Conservation (phyloP, 2,113 vertebrate species). For the Carlito syrichta region DNA sequence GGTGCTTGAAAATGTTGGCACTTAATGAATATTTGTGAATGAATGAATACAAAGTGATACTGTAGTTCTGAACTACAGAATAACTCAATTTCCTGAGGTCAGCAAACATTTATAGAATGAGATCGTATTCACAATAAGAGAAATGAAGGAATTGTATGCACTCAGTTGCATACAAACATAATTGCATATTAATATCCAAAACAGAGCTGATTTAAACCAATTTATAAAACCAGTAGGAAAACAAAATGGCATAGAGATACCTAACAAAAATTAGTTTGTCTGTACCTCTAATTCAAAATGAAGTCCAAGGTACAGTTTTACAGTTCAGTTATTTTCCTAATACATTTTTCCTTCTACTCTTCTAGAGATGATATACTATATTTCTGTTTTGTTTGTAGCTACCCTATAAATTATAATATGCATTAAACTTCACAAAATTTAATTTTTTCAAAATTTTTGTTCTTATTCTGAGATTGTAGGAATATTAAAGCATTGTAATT, state of each 20-base stretch:
- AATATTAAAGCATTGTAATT: background rate
- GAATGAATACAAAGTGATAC: slow-evolving; percentile 5
- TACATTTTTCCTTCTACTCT: background rate
- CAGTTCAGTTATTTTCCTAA: background rate
- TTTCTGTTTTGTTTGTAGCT: background rate
- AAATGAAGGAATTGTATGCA: background rate
- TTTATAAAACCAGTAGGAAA: background rate
- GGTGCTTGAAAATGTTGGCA: background rate
- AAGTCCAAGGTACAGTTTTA: background rate
- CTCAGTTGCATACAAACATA: too few species aligned
- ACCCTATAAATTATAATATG: background rate
- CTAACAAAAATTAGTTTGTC: background rate
- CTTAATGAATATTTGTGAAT: background rate
- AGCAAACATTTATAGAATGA: background rate
- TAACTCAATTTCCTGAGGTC: background rate
- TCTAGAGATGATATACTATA: background rate
- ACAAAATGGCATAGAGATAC: background rate
- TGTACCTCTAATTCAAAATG: background rate
- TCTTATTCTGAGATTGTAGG: background rate
- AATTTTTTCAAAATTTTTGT: slow-evolving; percentile 15
- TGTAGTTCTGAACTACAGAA: background rate
- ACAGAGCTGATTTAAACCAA: background rate
- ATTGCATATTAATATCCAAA: background rate
- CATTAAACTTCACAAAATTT: background rate
- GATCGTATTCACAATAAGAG: background rate